Conservation (phyloP, 2,797 vertebrate genomes). For the Lateolabrax maculatus region DNA sequence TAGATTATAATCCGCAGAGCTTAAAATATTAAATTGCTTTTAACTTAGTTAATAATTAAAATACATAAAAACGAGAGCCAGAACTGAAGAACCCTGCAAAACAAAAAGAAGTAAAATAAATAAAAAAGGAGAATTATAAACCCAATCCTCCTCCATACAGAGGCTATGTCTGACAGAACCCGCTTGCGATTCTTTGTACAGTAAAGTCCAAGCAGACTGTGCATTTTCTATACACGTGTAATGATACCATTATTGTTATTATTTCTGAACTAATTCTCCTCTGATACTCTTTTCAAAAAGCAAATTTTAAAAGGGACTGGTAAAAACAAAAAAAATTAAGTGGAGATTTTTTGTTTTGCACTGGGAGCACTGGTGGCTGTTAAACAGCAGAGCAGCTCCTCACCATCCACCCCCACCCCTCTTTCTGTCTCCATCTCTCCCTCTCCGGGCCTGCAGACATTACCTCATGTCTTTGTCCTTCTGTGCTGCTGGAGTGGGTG, state of each 20-base stretch:
- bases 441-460: slow-evolving; percentile 81
- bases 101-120: slow-evolving; percentile 82
- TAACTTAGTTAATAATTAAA: slow-evolving; percentile 92
- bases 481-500: slow-evolving; percentile 68
- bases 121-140: slow-evolving; percentile 84
- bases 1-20: slow-evolving; percentile 90
- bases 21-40: slow-evolving; percentile 91
- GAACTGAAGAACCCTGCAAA: slow-evolving; percentile 89
- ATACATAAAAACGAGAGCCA: slow-evolving; percentile 90
- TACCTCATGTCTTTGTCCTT: slow-evolving; percentile 83
- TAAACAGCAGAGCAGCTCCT: slow-evolving; percentile 60
- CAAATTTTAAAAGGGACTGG: slow-evolving; percentile 64
- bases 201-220: slow-evolving; percentile 84
- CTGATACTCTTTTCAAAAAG: slow-evolving; percentile 74
- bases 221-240: slow-evolving; percentile 81
- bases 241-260: slow-evolving; percentile 70
- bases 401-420: slow-evolving; percentile 30
- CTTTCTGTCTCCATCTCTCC: slow-evolving; percentile 47
- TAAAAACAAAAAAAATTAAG: slow-evolving; percentile 56
- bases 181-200: slow-evolving; percentile 82
- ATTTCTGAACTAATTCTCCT: slow-evolving; percentile 75
- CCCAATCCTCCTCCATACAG: slow-evolving; percentile 81
- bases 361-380: slow-evolving; percentile 63
- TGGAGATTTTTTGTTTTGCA: slow-evolving; percentile 51
- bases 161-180: slow-evolving; percentile 84